A percentile compares a stretch with the other conserved stretches of the same genome.
Evolutionary conservation across 2,888 invertebrate species (phyloP).

Genomic region (Trichogramma evanescens): DNA sequence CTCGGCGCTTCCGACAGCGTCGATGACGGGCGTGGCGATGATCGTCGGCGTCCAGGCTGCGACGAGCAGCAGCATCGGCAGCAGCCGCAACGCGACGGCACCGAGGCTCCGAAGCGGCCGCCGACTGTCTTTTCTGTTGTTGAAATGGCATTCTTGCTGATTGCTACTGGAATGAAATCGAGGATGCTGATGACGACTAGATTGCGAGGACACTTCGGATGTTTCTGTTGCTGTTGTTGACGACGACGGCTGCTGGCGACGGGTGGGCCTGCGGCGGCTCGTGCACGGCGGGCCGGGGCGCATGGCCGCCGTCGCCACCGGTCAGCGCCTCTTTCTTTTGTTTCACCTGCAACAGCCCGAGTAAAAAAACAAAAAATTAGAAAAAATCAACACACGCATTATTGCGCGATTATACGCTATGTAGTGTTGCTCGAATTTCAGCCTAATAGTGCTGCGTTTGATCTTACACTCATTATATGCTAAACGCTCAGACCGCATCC

Average conservation of each 20-base stretch:
- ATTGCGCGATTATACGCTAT: too few relatives aligned
- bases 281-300: conserved; percentile 53
- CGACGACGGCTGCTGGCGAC: conserved; percentile 36
- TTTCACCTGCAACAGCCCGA: conserved; percentile 32
- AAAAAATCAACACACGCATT: too few relatives aligned
- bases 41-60: too few relatives aligned
- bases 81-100: background rate
- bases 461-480: too few relatives aligned
- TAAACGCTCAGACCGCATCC: too few relatives aligned
- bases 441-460: too few relatives aligned
- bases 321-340: conserved; percentile 43
- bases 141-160: conserved; percentile 1
- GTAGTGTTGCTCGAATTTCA: too few relatives aligned
- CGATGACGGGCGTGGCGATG: too few relatives aligned
- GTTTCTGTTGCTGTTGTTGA: conserved; percentile 14
- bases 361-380: too few relatives aligned
- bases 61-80: background rate
- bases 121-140: conserved; percentile 27
- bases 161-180: background rate
- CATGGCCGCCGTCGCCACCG: conserved; percentile 56
- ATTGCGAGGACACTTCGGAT: conserved; percentile 16
- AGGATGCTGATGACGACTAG: conserved; percentile 11
- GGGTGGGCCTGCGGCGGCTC: conserved; percentile 50
- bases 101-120: conserved; percentile 18
- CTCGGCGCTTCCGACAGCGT: conserved; percentile 24